Evolutionary conservation across 2,113 vertebrate species (phyloP).

Genomic region (Xiphias gladius): DNA sequence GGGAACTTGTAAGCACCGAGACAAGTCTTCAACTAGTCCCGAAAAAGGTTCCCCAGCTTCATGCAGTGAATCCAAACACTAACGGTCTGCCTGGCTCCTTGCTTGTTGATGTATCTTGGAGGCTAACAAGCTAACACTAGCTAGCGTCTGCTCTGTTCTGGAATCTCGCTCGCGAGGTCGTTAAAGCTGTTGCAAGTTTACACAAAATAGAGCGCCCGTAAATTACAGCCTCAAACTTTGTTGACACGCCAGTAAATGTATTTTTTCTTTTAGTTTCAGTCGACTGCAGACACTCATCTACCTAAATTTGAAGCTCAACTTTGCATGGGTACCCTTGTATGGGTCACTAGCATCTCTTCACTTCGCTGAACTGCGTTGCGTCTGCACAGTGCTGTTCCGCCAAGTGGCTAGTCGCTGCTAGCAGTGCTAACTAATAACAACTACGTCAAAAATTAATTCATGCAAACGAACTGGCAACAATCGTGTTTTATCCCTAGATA

Average conservation of each 20-base stretch:
- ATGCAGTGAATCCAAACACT: conserved; percentile 9
- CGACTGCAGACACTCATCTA: conserved; percentile 32
- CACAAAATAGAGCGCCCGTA: conserved; percentile 45
- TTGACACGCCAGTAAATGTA: conserved; percentile 2
- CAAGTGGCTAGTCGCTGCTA: conserved; percentile 60
- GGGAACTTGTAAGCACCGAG: conserved; percentile 21
- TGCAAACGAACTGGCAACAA: conserved; percentile 26
- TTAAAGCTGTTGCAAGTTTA: conserved; percentile 63
- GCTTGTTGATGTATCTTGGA: conserved; percentile 46
- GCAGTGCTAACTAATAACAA: conserved; percentile 64
- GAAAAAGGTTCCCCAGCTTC: conserved; percentile 13
- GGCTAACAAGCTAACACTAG: conserved; percentile 42
- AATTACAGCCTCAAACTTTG: conserved; percentile 40
- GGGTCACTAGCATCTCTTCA: conserved; percentile 70
- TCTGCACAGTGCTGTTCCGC: conserved; percentile 54
- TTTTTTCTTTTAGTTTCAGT: conserved; percentile 20
- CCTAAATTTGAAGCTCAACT: conserved; percentile 60
- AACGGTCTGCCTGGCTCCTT: background rate
- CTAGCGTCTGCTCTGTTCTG: conserved; percentile 60
- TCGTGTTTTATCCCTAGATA: background rate
- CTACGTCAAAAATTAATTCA: conserved; percentile 75
- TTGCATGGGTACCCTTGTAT: conserved; percentile 59
- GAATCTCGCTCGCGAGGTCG: conserved; percentile 71
- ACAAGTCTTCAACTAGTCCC: conserved; percentile 19
- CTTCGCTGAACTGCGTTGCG: conserved; percentile 59